Percentiles rank a stretch among this genome's conserved stretches.
These are phyloP conservation scores for Stenichneumon culpator DNA, from an alignment of 2,888 invertebrate genomes.

Conservation along the genomic window DNA sequence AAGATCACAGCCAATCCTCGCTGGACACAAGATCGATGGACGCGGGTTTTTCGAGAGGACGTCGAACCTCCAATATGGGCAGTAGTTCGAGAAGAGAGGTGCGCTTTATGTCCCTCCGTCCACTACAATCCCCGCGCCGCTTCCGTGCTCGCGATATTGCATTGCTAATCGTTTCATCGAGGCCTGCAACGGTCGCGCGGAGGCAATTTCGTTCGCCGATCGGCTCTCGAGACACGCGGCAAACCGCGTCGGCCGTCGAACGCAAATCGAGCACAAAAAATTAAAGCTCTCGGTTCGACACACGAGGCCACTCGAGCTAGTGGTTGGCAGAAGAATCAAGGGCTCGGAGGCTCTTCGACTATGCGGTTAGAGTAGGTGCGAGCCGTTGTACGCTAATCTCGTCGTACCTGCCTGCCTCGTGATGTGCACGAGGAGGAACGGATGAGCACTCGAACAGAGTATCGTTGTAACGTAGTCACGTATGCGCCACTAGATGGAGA, in stretches of 20 bases:
- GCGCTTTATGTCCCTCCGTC: conserved; percentile 57
- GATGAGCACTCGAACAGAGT: conserved; percentile 14
- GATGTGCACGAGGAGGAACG: background rate
- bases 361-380: conserved; percentile 13
- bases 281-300: conserved; percentile 59
- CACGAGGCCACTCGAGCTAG: conserved; percentile 49
- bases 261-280: conserved; percentile 62
- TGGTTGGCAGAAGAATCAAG: conserved; percentile 36
- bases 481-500: background rate
- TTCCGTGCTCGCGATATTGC: conserved; percentile 34
- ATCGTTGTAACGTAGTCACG: conserved; percentile 28
- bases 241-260: conserved; percentile 58
- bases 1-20: conserved; percentile 86
- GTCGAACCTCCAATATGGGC: conserved; percentile 77
- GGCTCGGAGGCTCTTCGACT: conserved; percentile 24
- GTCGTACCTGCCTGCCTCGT: background rate
- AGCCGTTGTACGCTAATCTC: conserved; percentile 13
- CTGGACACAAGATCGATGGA: conserved; percentile 95
- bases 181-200: background rate
- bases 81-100: conserved; percentile 84
- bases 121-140: background rate
- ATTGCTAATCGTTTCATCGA: conserved; percentile 64
- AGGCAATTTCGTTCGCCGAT: conserved; percentile 73
- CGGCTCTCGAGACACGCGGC: conserved; percentile 71
- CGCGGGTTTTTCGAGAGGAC: conserved; percentile 88